Conservation (phyloP, 2,888 invertebrate species). For the Agrotis ipsilon region DNA sequence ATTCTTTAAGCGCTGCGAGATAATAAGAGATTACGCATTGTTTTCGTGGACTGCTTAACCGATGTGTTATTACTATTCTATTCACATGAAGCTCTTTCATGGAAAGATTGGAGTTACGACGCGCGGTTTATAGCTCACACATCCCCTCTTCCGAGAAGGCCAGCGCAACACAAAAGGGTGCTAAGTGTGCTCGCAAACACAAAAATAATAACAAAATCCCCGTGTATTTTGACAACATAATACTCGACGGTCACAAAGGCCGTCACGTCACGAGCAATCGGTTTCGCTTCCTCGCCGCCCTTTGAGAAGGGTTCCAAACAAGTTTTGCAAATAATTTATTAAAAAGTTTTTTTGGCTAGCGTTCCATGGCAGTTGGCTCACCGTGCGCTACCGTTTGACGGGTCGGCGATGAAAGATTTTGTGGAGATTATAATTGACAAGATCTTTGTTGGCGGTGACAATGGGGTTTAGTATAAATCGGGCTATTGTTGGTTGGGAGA, state of each 20-base stretch:
- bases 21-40: conserved; percentile 75
- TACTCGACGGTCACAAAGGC: conserved; percentile 89
- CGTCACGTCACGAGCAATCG: conserved; percentile 90
- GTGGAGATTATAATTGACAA: conserved; percentile 90
- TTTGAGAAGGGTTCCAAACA: conserved; percentile 88
- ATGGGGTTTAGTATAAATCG: conserved; percentile 85
- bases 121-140: conserved; percentile 81
- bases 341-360: conserved; percentile 80
- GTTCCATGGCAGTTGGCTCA: conserved; percentile 77
- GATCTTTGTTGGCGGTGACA: conserved; percentile 89
- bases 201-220: conserved; percentile 91
- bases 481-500: conserved; percentile 83
- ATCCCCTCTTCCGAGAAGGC: conserved; percentile 87
- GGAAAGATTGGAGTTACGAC: conserved; percentile 84
- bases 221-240: conserved; percentile 91
- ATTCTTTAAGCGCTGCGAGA: conserved; percentile 62
- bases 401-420: conserved; percentile 83
- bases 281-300: conserved; percentile 88
- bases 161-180: conserved; percentile 85
- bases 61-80: conserved; percentile 83
- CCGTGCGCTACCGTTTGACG: conserved; percentile 88
- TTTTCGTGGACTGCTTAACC: conserved; percentile 75
- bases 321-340: conserved; percentile 91
- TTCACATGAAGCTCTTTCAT: conserved; percentile 84
- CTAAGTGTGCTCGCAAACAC: conserved; percentile 90